Base-by-base conservation (phyloP, 2,888 invertebrate species). In the Syrphus vitripennis region DNA sequence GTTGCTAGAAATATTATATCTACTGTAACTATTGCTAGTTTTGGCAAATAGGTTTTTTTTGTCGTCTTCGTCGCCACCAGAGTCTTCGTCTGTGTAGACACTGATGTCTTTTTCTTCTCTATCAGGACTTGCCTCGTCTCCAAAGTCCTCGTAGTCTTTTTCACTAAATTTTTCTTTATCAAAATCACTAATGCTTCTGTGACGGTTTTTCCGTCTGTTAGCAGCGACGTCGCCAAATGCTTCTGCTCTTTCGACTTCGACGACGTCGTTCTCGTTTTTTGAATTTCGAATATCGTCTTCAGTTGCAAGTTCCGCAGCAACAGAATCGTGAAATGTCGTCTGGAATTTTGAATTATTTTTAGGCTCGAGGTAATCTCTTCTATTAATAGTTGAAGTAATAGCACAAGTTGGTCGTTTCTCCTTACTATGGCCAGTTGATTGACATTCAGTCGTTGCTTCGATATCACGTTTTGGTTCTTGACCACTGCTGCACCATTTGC, bases 11-110 rank as follows among this genome's bases (percentile, higher is more conserved):
- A 65, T 84, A 45, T 65, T 71, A 69, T 50, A 55, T 72, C 40
- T 86, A 75, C 65, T 78, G 7, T 53, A 65, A 50, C 71, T 79
- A 59, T 48, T 77, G 48, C 26, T 83, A 40, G 53, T 55, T 86
- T 86, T 87, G 55, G 71, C 74, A 86, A 82, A 86, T 3, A 77
- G 86, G 12, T 57, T 81, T 63, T 42, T 74, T 57, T 82, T 78
- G 57, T 82, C 77, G 65, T 82, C n/a, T n/a, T n/a, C n/a, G n/a
- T n/a, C n/a, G n/a, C n/a, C n/a, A n/a, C n/a, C n/a, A n/a, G n/a
- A n/a, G n/a, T n/a, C n/a, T n/a, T n/a, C 86, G 50, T 67, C 50
- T 31, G 55, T 55, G 2, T 9, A 10, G 16, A 34, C 48, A 21
- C 31, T 10, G 24, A 34, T 50, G 19, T 61, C 48, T 24, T 4